Percentiles rank a stretch among this genome's conserved stretches.
Evolutionary conservation across 2,888 invertebrate species (phyloP).

Genomic region (Seladonia tumulorum): DNA sequence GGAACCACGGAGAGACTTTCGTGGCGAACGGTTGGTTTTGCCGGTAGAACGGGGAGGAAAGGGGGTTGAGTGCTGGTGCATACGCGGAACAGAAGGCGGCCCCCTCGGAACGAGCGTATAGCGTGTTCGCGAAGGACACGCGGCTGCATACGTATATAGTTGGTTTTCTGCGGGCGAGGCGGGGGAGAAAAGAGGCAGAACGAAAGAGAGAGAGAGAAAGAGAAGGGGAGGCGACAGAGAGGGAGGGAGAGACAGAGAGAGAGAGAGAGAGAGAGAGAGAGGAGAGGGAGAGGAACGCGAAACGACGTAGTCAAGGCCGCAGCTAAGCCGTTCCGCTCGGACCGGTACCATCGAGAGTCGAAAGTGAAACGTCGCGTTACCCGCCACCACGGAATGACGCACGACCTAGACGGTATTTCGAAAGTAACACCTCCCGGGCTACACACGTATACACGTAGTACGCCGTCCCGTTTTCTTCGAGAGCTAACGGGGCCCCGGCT

Average conservation of each 20-base stretch:
- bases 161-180: neutral
- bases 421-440: slow-evolving; percentile 67
- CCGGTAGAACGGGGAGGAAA: neutral
- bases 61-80: neutral
- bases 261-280: neutral
- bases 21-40: slow-evolving; percentile 20
- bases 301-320: slow-evolving; percentile 69
- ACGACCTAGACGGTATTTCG: slow-evolving; percentile 68
- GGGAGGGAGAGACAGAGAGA: no score
- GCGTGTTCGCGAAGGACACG: slow-evolving; percentile 42
- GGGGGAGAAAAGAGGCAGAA: neutral
- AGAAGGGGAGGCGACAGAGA: neutral
- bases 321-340: slow-evolving; percentile 65
- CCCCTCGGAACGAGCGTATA: slow-evolving; percentile 1
- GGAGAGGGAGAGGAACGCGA: slow-evolving; percentile 18
- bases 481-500: slow-evolving; percentile 18
- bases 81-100: slow-evolving; percentile 34
- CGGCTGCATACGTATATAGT: neutral
- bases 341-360: slow-evolving; percentile 73
- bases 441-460: slow-evolving; percentile 13
- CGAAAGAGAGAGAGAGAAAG: neutral
- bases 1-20: slow-evolving; percentile 31
- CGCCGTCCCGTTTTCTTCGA: slow-evolving; percentile 56
- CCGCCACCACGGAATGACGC: slow-evolving; percentile 64
- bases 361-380: slow-evolving; percentile 75